Evolutionary conservation across 1,140 invertebrate genomes (phyloP).

Genomic region (Macrocentrus cingulum): DNA sequence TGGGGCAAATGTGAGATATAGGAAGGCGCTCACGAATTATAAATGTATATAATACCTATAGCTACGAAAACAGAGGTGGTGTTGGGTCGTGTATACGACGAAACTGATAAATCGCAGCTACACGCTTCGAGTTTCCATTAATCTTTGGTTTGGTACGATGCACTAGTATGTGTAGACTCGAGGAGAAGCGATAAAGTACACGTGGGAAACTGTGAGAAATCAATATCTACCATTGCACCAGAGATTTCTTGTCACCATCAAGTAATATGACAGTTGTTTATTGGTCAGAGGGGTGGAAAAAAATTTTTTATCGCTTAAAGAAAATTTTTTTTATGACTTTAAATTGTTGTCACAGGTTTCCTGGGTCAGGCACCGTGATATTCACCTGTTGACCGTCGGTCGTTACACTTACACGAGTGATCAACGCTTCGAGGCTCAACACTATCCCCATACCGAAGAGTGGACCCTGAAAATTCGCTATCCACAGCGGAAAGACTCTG

Average conservation of each 20-base stretch:
- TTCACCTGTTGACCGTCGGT: constrained; percentile 63
- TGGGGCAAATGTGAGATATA: neutral
- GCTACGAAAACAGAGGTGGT: neutral
- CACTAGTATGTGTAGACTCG: neutral
- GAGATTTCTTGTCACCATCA: no score
- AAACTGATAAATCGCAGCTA: constrained; percentile 23
- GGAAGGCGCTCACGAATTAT: neutral
- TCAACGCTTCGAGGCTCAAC: constrained; percentile 62
- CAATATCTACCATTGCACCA: neutral
- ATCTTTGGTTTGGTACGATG: constrained; percentile 18
- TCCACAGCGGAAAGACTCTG: constrained; percentile 69
- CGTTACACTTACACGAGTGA: constrained; percentile 65
- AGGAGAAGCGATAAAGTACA: neutral
- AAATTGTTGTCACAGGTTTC: constrained; percentile 57
- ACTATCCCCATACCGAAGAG: constrained; percentile 62
- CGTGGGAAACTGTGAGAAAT: neutral
- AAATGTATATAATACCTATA: neutral
- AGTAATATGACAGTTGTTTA: no score
- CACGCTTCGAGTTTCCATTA: constrained; percentile 21
- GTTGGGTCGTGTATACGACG: constrained; percentile 10
- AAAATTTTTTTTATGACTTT: no score
- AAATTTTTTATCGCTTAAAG: no score
- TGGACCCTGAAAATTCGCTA: constrained; percentile 69
- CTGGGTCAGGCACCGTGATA: constrained; percentile 63
- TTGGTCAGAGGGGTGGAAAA: no score